A percentile compares a stretch with the other conserved stretches of the same genome.
These are phyloP conservation scores for Mola mola DNA, from an alignment of 2,113 vertebrate genomes.

Conservation along the genomic window DNA sequence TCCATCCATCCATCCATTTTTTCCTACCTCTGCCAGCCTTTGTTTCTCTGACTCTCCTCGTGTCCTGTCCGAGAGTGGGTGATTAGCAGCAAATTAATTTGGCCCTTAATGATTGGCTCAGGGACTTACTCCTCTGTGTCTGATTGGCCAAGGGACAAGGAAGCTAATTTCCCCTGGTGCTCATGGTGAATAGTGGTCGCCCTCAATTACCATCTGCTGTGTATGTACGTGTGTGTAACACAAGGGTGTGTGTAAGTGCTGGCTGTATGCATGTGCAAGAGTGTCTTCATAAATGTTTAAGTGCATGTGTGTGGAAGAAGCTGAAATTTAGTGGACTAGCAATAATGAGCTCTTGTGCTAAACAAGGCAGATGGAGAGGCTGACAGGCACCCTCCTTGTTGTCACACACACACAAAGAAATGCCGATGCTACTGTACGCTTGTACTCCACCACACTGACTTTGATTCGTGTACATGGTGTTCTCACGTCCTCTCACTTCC, in stretches of 20 bases:
- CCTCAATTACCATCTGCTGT: constrained; percentile 84
- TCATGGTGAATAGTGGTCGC: constrained; percentile 80
- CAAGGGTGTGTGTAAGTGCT: constrained; percentile 22
- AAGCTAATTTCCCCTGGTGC: constrained; percentile 84
- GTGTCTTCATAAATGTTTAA: constrained; percentile 58
- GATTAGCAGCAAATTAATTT: constrained; percentile 85
- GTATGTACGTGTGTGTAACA: constrained; percentile 23
- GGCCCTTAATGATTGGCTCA: constrained; percentile 82
- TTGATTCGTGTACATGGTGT: constrained; percentile 49
- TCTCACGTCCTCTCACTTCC: constrained; percentile 41
- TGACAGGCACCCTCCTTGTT: constrained; percentile 65
- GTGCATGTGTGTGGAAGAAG: constrained; percentile 50
- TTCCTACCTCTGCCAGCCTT: not conserved
- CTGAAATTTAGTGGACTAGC: constrained; percentile 70
- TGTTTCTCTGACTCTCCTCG: constrained; percentile 30
- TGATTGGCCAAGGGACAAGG: constrained; percentile 79
- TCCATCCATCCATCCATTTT: not conserved
- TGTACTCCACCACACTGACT: constrained; percentile 31
- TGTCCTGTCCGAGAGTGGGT: constrained; percentile 73
- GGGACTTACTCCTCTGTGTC: constrained; percentile 76
- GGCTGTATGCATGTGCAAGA: constrained; percentile 38
- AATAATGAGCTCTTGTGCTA: constrained; percentile 75
- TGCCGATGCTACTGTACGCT: constrained; percentile 30
- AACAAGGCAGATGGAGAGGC: constrained; percentile 73
- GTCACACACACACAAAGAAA: constrained; percentile 22